Evolutionary conservation across 2,888 invertebrate species (phyloP), one percentile per base, ranked within the genome.

Genomic region (Eristalinus sepulchralis): DNA sequence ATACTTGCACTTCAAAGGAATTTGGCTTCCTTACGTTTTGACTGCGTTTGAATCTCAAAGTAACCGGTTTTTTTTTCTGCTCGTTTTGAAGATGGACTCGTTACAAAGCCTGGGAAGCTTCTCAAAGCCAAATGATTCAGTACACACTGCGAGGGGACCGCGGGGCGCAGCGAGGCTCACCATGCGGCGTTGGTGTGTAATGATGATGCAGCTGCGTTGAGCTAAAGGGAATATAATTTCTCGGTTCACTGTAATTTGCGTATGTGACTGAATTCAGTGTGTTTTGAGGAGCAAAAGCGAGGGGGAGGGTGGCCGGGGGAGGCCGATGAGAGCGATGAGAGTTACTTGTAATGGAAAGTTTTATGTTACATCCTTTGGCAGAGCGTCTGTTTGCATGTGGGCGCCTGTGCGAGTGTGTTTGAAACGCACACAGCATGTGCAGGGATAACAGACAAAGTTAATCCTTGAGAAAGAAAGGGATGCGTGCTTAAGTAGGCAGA

Each of bases 401-500:
- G 9, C n/a, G 8, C 31, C 6, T 36, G 36, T 70, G 11, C 59
- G 70, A 36, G 53, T 11, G 11, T 70, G 53, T 71, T 57, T 17
- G 57, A 34, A 59, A 13, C 66, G 47, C 73, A 71, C 70, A 60
- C 60, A 62, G 57, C 33, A 70, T 72, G 63, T 59, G 47, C 47
- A 17, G 22, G 73, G 59, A 68, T 86, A 75, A 71, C 73, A 83
- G 67, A 70, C 57, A 75, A 81, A 73, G 77, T 88, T 84, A 88
- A 81, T 81, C 78, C 81, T 77, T 88, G 71, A 79, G 77, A 87
- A 53, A 76, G 83, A 86, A 84, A 88, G 88, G 84, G 91, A 91
- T 91, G 91, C 91, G 91, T 91, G 91, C 91, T 91, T 88, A 91
- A 91, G 91, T 91, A 91, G 91, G 89, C 84, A 86, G 88, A 86